A percentile compares a stretch with the other conserved stretches of the same genome.
Conservation (phyloP, 2,888 invertebrate genomes). For the Selenia dentaria region DNA sequence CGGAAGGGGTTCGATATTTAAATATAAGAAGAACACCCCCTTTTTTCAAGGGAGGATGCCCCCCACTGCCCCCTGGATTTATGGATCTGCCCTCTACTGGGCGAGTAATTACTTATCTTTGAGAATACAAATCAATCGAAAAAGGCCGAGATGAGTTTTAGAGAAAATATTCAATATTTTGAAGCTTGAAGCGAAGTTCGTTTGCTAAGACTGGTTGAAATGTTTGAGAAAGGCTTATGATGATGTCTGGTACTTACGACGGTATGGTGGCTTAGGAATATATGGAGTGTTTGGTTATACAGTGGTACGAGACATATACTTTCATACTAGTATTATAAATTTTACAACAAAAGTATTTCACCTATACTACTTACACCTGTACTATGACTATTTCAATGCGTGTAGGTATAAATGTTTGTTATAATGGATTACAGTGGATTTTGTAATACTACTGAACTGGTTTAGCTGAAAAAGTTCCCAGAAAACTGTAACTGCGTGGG, state of each 20-base stretch:
- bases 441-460: no score
- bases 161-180: slow-evolving; percentile 38
- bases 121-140: slow-evolving; percentile 82
- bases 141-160: slow-evolving; percentile 42
- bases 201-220: slow-evolving; percentile 24
- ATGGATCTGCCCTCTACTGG: slow-evolving; percentile 80
- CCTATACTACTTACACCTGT: no score
- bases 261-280: not conserved
- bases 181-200: slow-evolving; percentile 14
- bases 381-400: no score
- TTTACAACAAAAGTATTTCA: no score
- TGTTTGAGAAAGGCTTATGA: slow-evolving; percentile 12
- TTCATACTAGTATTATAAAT: no score
- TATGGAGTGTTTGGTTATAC: not conserved
- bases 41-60: slow-evolving; percentile 73
- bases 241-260: not conserved
- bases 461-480: no score
- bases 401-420: no score
- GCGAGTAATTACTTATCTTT: slow-evolving; percentile 83
- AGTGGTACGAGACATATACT: not conserved
- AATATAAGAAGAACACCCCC: slow-evolving; percentile 84
- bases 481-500: no score
- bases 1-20: slow-evolving; percentile 85
- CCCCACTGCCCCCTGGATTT: slow-evolving; percentile 67
- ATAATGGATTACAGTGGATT: no score